A percentile compares a stretch with the other conserved stretches of the same genome.
Evolutionary conservation across 35 echinoderm and acorn worm species (phyloP).

Genomic region (Nesometra sesokonis): DNA sequence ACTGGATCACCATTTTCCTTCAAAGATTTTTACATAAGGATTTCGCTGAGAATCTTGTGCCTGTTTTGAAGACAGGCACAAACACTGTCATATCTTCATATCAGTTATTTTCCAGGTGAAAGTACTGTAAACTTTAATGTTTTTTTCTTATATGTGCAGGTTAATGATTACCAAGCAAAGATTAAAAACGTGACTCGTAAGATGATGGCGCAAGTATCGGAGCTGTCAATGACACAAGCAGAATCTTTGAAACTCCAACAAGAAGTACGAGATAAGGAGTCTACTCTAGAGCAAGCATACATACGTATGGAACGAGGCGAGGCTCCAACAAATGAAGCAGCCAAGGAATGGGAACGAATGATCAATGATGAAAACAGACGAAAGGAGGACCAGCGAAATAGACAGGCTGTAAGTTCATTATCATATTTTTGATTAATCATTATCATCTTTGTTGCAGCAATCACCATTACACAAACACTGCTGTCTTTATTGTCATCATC

Average conservation of each 20-base stretch:
- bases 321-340: slow-evolving; percentile 77
- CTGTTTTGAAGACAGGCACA: no score
- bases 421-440: neutral
- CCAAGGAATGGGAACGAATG: slow-evolving; percentile 88
- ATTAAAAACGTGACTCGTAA: slow-evolving; percentile 93
- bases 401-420: slow-evolving; percentile 42
- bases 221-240: slow-evolving; percentile 96
- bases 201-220: slow-evolving; percentile 93
- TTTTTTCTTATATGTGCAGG: slow-evolving; percentile 12
- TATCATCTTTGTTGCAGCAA: no score
- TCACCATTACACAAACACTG: no score
- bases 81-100: neutral
- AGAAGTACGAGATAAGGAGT: slow-evolving; percentile 50
- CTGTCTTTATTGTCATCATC: no score
- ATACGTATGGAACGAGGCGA: slow-evolving; percentile 91
- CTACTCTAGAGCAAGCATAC: slow-evolving; percentile 78
- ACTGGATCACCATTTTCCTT: no score
- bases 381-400: slow-evolving; percentile 32
- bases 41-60: no score
- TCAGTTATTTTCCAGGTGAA: neutral
- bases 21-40: no score
- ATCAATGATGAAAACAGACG: slow-evolving; percentile 63
- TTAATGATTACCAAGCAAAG: slow-evolving; percentile 86
- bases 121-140: no score
- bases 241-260: slow-evolving; percentile 75